Percentiles rank a stretch among this genome's conserved stretches.
Evolutionary conservation across 2,113 vertebrate genomes (phyloP).

Genomic region (Danionella cerebrum): DNA sequence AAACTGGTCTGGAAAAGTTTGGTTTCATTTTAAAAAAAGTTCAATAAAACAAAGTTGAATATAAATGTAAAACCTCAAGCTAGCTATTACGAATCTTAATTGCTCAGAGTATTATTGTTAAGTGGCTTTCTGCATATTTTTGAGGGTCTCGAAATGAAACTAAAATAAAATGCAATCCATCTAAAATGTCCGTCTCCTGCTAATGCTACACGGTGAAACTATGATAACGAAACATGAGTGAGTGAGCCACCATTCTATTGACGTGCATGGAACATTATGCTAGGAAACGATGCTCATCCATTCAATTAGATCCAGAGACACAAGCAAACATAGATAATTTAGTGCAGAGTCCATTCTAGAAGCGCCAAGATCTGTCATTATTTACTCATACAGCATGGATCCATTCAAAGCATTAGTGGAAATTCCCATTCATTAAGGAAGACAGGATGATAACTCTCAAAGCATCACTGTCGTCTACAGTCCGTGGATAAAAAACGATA

Average conservation of each 20-base stretch:
- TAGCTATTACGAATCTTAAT: too few species aligned
- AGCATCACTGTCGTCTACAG: constrained; percentile 1
- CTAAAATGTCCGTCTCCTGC: too few species aligned
- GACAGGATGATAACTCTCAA: constrained; percentile 30
- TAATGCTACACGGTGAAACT: background rate
- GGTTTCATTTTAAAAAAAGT: too few species aligned
- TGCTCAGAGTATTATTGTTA: too few species aligned
- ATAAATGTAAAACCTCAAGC: too few species aligned
- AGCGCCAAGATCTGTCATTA: constrained; percentile 59
- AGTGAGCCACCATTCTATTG: background rate
- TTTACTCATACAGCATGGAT: constrained; percentile 61
- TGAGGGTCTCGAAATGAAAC: background rate
- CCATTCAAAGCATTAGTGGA: constrained; percentile 67
- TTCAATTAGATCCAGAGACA: constrained; percentile 60
- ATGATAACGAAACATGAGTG: background rate
- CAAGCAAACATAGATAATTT: constrained; percentile 67
- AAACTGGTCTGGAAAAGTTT: too few species aligned
- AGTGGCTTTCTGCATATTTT: too few species aligned
- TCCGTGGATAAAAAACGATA: background rate
- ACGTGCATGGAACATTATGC: constrained; percentile 27
- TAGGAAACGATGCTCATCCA: constrained; percentile 51
- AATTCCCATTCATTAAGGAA: constrained; percentile 66
- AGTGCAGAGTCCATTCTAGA: constrained; percentile 58
- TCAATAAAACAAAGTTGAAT: too few species aligned
- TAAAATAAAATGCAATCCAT: background rate